Percentiles rank a stretch among this genome's conserved stretches.
Evolutionary conservation across 2,888 invertebrate genomes (phyloP).

Genomic region (Latrodectus hesperus): DNA sequence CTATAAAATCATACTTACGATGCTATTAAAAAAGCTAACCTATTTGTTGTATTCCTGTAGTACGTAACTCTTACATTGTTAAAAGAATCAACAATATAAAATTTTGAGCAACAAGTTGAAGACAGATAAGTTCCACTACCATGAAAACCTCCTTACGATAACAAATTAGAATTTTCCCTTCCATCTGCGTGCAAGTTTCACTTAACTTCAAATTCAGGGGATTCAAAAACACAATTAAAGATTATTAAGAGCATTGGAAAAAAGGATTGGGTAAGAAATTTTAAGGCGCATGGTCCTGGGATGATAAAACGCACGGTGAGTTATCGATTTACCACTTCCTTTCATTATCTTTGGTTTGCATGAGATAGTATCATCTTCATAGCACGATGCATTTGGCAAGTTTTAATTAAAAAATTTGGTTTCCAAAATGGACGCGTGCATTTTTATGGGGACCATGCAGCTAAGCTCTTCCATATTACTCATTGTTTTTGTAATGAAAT

Average conservation of each 20-base stretch:
- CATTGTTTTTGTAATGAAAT: not conserved
- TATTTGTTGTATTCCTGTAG: no score
- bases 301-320: constrained; percentile 46
- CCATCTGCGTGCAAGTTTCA: constrained; percentile 40
- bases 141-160: not conserved
- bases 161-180: not conserved
- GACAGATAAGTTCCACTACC: no score
- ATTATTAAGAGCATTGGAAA: constrained; percentile 48
- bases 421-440: constrained; percentile 3
- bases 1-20: no score
- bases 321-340: constrained; percentile 32
- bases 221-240: constrained; percentile 40
- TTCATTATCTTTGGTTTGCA: constrained; percentile 3
- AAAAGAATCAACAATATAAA: no score
- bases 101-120: no score
- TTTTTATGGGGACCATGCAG: not conserved
- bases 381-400: constrained; percentile 21
- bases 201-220: constrained; percentile 19
- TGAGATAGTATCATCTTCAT: constrained; percentile 6
- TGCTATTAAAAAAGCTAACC: no score
- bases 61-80: no score
- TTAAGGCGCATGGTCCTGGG: constrained; percentile 45
- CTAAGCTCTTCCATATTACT: not conserved
- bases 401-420: constrained; percentile 22
- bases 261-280: constrained; percentile 53